Base-by-base conservation (phyloP, 2,797 vertebrate species). In the Centroberyx gerrardi region DNA sequence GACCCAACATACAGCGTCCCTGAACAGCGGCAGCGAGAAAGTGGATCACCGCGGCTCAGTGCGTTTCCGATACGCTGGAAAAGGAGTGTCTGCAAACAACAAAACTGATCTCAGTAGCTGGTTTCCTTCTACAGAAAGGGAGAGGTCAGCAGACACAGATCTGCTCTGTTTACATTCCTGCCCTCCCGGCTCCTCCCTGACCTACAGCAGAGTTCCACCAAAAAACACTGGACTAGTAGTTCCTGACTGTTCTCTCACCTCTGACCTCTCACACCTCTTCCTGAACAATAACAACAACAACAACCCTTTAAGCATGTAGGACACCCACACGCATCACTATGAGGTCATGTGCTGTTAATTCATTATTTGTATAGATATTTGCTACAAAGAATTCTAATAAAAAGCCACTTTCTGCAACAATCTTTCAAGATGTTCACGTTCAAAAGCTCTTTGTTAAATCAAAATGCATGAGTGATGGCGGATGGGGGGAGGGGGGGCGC, bases 151-250 rank as follows among this genome's bases (percentile, higher is more conserved):
- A 76, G 66, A 78, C 76, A 80, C 76, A 80, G 87, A 90, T 84
- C 77, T 59, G 80, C 62, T 80, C 64, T 84, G 76, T 93, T 93
- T 92, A 92, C 88, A 92, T 93, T 93, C 89, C 84, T 90, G 71
- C 52, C 68, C 63, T 18, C 33, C 69, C 36, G 68, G 70, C 89
- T 87, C 87, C 87, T 81, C 91, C 86, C 84, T 78, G 86, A 86
- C 85, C 85, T 82, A 82, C 81, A 81, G 82, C 80, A 71, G 76
- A 0, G 54, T 76, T 80, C 60, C 54, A 22, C 65, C 70, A 80
- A 78, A 80, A 22, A 87, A 90, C 87, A 85, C 46, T 15, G 29
- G 51, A 9, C 38, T 29, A 15, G 9, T 33, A 5, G 31, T 2
- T 51, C 73, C 63, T 72, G 79, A 82, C 82, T 86, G 70, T 2